phyloP scores from a whole-genome alignment of 2,888 invertebrate genomes.

The Drosophila atripex region DNA sequence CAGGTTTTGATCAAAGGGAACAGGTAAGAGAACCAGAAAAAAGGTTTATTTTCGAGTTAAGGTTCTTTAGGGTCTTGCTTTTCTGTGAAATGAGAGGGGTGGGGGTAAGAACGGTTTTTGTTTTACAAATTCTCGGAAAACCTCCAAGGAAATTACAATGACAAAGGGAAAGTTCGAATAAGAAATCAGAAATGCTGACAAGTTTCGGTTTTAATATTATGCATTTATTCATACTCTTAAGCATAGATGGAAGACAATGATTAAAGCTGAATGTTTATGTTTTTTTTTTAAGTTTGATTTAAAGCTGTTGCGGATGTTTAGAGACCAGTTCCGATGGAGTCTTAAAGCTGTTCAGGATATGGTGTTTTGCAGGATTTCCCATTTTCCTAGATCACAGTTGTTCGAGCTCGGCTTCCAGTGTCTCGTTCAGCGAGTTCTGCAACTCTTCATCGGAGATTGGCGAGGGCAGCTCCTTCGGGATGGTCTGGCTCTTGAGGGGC shows the following conservation, averaged over 20 bases:
- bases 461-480: slow-evolving; percentile 3
- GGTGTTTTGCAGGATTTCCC: slow-evolving; percentile 3
- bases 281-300: slow-evolving; percentile 19
- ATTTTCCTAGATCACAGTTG: slow-evolving; percentile 37
- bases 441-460: slow-evolving; percentile 52
- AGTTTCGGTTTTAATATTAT: slow-evolving; percentile 33
- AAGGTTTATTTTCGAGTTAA: slow-evolving; percentile 35
- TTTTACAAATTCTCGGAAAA: slow-evolving; percentile 41
- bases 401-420: slow-evolving; percentile 50
- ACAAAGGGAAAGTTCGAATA: slow-evolving; percentile 38
- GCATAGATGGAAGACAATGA: slow-evolving; percentile 49
- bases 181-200: slow-evolving; percentile 22
- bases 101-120: slow-evolving; percentile 39
- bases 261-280: slow-evolving; percentile 40
- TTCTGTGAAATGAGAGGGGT: slow-evolving; percentile 3
- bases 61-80: slow-evolving; percentile 25
- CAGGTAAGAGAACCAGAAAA: slow-evolving; percentile 52
- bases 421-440: slow-evolving; percentile 64
- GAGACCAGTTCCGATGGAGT: slow-evolving; percentile 44
- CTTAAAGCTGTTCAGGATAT: slow-evolving; percentile 45
- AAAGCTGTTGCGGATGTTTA: slow-evolving; percentile 52
- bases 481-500: slow-evolving; percentile 21
- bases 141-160: slow-evolving; percentile 36
- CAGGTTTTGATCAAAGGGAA: slow-evolving; percentile 62
- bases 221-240: slow-evolving; percentile 36